Evolutionary conservation across 2,888 invertebrate species (phyloP), one percentile per base, ranked within the genome.

Genomic region (Eueremaeus valkanovi): DNA sequence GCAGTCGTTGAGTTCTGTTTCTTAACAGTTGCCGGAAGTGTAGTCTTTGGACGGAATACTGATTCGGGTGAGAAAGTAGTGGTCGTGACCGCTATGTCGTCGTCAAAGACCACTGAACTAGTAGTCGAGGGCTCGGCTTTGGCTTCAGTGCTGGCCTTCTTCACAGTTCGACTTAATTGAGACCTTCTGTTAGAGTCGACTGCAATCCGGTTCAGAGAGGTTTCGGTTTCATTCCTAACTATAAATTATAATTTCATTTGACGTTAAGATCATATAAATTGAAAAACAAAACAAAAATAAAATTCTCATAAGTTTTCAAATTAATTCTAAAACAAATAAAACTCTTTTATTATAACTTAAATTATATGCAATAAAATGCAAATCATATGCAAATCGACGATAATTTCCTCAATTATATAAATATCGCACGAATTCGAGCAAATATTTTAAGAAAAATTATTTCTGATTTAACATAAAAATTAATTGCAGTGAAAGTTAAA

Each of bases 31-130:
- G 27, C 13, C 24, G 42, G 27, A 42, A 42, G 42, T 3, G 24
- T 1, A 21, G 42, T 9, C 27, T 68, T 68, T 18, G 68, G 68
- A 9, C 68, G 36, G 31, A 68, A 68, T 24, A 68, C 68, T 1
- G 68, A 33, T 42, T 68, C 68, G 27, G 68, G 68, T 68, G 68
- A 68, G 42, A 68, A 68, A 11, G 68, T 68, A 13, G 68, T 42
- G 21, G 68, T 68, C n/a, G 42, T 16, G 36, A 68, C 24, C 55
- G 13, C 24, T n/a, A n/a, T 31, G 33, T 68, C 68, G 68, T 68
- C 68, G 13, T 68, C 68, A 13, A 68, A 68, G 9, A 68, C 42
- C 33, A 68, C 68, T 3, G 68, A 68, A 24, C 68, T 68, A 8
- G 27, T 21, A 6, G 68, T 68, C 24, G 68, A 68, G 13, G 68